phyloP scores from a whole-genome alignment of 2,113 vertebrate genomes.

The Nycticryphes semicollaris region DNA sequence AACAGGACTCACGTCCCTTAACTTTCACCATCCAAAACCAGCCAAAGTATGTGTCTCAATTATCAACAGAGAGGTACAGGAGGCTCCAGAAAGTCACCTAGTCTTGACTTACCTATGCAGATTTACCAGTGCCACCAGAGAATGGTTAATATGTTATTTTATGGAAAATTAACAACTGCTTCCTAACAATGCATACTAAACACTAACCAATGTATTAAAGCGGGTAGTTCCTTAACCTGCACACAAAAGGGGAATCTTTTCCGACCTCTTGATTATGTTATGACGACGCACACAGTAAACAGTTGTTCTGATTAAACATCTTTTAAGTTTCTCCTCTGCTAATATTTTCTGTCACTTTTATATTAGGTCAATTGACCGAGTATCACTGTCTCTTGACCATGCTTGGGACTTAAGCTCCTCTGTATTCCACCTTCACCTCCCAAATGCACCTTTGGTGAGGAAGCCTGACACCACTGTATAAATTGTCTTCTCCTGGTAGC shows the following conservation, averaged over 20 bases:
- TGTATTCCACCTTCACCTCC: not conserved
- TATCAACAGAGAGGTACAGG: not conserved
- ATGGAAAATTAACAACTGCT: not conserved
- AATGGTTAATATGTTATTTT: not conserved
- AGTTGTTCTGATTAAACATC: not conserved
- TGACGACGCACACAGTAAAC: accelerated
- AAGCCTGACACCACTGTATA: not conserved
- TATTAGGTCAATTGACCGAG: not conserved
- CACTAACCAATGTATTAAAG: not conserved
- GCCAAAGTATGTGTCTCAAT: not conserved
- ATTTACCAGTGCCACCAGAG: not conserved
- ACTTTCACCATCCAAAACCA: not conserved
- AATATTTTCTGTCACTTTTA: not conserved
- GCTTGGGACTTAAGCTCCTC: not conserved
- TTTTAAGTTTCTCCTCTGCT: not conserved
- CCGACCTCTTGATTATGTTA: not conserved
- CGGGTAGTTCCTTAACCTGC: not conserved
- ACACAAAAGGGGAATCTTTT: not conserved
- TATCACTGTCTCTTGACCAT: not conserved
- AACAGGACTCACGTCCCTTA: not conserved
- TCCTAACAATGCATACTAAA: not conserved
- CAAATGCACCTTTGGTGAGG: not conserved
- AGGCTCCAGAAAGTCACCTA: not conserved
- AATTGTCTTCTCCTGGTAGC: not conserved
- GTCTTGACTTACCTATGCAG: not conserved